A percentile compares a stretch with the other conserved stretches of the same genome.
Evolutionary conservation across 2,888 invertebrate species (phyloP).

Genomic region (Mimas tiliae): DNA sequence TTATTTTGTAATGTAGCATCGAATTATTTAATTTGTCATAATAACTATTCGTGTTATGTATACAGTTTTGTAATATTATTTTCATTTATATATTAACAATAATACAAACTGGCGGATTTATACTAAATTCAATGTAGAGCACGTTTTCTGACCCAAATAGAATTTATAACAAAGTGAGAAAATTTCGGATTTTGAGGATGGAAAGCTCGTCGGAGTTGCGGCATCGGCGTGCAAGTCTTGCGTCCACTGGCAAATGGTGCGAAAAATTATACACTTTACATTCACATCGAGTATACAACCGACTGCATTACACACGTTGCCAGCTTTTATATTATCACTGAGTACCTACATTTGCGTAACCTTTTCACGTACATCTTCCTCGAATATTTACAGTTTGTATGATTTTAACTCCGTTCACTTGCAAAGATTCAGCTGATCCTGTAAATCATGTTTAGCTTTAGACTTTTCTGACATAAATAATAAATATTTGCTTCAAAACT

Average conservation of each 20-base stretch:
- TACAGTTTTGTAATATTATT: no score
- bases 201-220: constrained; percentile 23
- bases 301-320: constrained; percentile 40
- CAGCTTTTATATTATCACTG: constrained; percentile 21
- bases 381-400: neutral
- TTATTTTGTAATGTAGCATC: no score
- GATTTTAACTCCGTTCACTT: no score
- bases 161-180: neutral
- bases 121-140: neutral
- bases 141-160: neutral
- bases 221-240: constrained; percentile 18
- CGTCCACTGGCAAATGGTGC: constrained; percentile 68
- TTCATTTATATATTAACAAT: no score
- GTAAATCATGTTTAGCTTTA: neutral
- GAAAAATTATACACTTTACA: constrained; percentile 70
- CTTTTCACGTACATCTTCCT: neutral
- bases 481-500: neutral
- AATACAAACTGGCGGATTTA: no score
- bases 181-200: neutral
- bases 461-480: neutral
- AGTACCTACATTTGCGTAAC: constrained; percentile 4
- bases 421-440: neutral
- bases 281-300: constrained; percentile 38
- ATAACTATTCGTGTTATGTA: no score
- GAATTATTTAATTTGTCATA: no score